A percentile compares a stretch with the other conserved stretches of the same genome.
Conservation (phyloP, 2,113 vertebrate genomes). For the Electrona antarctica region DNA sequence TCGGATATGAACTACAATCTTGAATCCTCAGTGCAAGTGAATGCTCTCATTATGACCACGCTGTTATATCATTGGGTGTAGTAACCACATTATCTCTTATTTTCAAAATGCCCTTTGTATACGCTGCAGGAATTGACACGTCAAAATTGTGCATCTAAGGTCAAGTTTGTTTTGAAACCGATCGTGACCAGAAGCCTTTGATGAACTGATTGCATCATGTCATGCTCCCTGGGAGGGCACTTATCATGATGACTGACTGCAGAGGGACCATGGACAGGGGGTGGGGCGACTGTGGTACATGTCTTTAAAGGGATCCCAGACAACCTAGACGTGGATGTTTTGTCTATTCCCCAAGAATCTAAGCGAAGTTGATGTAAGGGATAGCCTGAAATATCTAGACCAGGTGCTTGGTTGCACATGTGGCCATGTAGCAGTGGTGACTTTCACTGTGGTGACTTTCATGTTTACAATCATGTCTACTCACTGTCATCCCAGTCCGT, state of each 20-base stretch:
- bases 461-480: constrained; percentile 53
- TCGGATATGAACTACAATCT: too few species aligned
- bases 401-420: constrained; percentile 38
- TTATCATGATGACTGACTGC: constrained; percentile 47
- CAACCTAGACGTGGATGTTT: constrained; percentile 44
- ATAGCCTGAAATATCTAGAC: constrained; percentile 30
- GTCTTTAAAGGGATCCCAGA: constrained; percentile 1
- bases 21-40: too few species aligned
- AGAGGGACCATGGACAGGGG: constrained; percentile 31
- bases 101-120: constrained; percentile 25
- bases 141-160: neutral
- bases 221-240: constrained; percentile 50
- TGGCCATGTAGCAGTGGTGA: constrained; percentile 17
- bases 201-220: constrained; percentile 49
- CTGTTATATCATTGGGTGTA: too few species aligned
- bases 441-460: constrained; percentile 35
- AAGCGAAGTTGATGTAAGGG: constrained; percentile 23
- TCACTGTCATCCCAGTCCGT: constrained; percentile 55
- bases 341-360: constrained; percentile 44
- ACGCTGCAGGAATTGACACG: constrained; percentile 28
- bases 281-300: neutral
- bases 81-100: neutral
- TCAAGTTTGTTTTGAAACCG: constrained; percentile 49
- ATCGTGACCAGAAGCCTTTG: constrained; percentile 42
- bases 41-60: too few species aligned